Base-by-base conservation (phyloP, 2,888 invertebrate species). In the Ypsolopha sequella region DNA sequence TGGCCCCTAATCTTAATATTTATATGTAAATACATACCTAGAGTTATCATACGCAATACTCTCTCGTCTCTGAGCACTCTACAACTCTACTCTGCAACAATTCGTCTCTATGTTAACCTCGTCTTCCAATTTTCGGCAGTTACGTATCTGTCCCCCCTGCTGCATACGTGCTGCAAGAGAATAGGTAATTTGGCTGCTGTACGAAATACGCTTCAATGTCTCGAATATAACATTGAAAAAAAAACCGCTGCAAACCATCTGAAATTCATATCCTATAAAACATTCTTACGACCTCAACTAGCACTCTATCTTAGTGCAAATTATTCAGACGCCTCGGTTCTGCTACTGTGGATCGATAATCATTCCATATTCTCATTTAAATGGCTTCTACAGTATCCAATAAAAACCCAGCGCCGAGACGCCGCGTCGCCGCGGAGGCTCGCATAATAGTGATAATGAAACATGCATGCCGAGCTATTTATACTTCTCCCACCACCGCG, bases 281-380 rank as follows among this genome's bases (percentile, higher is more conserved):
- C 56, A 61, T 62, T 47, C 47, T 36, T 60, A 56, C 56, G 53
- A 58, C 57, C 50, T 52, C 52, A 45, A 54, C 39, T 33, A 47
- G 56, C 59, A 53, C 58, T 60, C 59, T 56, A 58, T 58, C 58
- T 61, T 58, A 56, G 54, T 57, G 57, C 62, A 60, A 63, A 63
- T 63, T 61, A 65, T 65, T 65, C 63, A 64, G 58, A 50, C 58
- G 54, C 54, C 54, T 55, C 49, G 48, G 56, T 55, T 46, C 58
- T 56, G 59, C 53, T 57, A 57, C 58, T 54, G 56, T 58, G 57
- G 63, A 76, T 77, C 72, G 76, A 75, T 74, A 67, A 46, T 70
- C 76, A 73, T 75, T 74, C 67, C 68, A 70, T 75, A 79, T 76
- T 79, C 73, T 62, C 66, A 75, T 75, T 76, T 66, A 74, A 73